Percentiles rank a stretch among this genome's conserved stretches.
Evolutionary conservation across 2,888 invertebrate species (phyloP).

Genomic region (Chironomus tentans): DNA sequence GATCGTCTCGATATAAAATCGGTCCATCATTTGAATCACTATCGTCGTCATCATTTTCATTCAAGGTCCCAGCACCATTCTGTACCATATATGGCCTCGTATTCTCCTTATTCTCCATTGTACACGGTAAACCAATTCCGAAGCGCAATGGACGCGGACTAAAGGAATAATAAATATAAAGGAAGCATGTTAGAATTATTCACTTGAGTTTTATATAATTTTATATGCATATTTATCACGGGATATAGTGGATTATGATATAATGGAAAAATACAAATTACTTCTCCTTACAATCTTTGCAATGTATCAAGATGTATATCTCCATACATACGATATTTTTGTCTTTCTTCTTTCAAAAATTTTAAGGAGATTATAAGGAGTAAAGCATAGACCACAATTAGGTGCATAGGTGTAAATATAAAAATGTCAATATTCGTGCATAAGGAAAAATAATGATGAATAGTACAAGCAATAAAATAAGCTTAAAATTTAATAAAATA

Average conservation of each 20-base stretch:
- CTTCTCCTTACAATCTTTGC: not conserved
- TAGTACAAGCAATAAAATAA: too few species aligned
- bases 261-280: not conserved
- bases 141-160: constrained; percentile 75
- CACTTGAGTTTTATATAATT: not conserved
- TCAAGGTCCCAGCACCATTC: not conserved
- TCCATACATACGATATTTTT: too few species aligned
- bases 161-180: constrained; percentile 29
- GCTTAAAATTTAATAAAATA: too few species aligned
- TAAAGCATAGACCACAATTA: too few species aligned
- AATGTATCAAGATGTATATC: not conserved
- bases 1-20: constrained; percentile 64
- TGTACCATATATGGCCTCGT: constrained; percentile 63
- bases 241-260: not conserved
- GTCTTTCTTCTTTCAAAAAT: too few species aligned
- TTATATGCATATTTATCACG: not conserved
- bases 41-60: constrained; percentile 50
- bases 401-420: too few species aligned
- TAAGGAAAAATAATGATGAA: too few species aligned
- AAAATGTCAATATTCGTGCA: too few species aligned
- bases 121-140: constrained; percentile 60
- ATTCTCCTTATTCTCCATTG: constrained; percentile 81
- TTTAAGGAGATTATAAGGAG: too few species aligned
- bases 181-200: too few species aligned
- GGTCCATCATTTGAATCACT: constrained; percentile 55